Evolutionary conservation across 2,797 vertebrate species (phyloP).

Genomic region (Sebastes matsubarae): DNA sequence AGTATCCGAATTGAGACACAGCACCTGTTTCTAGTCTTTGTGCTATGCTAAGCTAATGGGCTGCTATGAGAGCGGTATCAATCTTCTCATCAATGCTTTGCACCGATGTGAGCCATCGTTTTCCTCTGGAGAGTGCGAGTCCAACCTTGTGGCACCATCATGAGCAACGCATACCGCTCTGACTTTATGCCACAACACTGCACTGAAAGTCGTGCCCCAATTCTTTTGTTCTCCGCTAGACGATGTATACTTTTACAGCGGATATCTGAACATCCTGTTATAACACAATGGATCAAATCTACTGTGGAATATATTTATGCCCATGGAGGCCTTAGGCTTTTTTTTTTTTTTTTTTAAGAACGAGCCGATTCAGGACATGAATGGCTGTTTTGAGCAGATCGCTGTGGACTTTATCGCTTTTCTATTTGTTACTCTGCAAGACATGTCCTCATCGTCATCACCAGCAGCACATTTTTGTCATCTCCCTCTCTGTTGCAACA

Average conservation of each 20-base stretch:
- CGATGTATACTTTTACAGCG: not conserved
- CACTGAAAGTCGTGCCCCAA: not conserved
- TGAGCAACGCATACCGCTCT: not conserved
- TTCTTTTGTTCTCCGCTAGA: not conserved
- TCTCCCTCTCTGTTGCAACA: not conserved
- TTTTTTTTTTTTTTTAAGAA: not conserved
- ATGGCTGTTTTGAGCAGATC: not conserved
- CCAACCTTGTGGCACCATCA: not conserved
- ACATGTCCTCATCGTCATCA: not conserved
- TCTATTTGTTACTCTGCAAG: not conserved
- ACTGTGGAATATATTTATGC: not conserved
- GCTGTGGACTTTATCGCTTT: not conserved
- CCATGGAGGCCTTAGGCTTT: not conserved
- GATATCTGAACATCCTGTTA: conserved; percentile 10
- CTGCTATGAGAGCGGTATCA: not conserved
- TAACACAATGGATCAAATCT: conserved; percentile 2
- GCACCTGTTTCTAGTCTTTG: not conserved
- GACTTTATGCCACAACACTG: not conserved
- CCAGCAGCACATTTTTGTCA: not conserved
- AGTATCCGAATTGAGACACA: no score
- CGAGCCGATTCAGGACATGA: not conserved
- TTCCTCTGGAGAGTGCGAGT: not conserved
- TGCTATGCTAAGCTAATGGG: not conserved
- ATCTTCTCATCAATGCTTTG: not conserved
- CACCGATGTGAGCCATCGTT: not conserved